A percentile compares a stretch with the other conserved stretches of the same genome.
These are phyloP conservation scores for Drosophila albomicans DNA, from an alignment of 1,140 invertebrate species.

Conservation along the genomic window DNA sequence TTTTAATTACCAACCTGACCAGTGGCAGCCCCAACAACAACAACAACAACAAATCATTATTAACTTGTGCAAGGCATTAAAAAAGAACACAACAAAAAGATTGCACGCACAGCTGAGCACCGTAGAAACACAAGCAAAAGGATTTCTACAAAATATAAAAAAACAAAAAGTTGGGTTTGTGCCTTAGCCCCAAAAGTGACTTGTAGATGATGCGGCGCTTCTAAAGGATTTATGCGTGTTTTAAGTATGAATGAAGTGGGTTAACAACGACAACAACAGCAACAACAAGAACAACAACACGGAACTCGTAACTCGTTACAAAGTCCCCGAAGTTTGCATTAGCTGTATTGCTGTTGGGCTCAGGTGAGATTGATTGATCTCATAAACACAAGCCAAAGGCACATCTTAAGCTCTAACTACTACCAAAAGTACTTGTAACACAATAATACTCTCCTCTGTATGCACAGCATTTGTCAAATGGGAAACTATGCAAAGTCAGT, in stretches of 20 bases:
- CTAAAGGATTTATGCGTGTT: conserved; percentile 28
- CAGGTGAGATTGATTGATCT: conserved; percentile 40
- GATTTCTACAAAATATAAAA: conserved; percentile 4
- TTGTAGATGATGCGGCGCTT: conserved; percentile 26
- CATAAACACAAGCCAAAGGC: conserved; percentile 11
- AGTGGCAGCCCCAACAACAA: conserved; percentile 38
- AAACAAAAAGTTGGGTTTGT: conserved; percentile 29
- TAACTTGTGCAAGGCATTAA: conserved; percentile 67
- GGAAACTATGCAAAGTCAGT: conserved; percentile 38
- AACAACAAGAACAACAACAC: background rate
- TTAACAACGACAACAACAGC: conserved; percentile 21
- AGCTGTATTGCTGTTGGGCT: background rate
- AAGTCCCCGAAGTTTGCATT: conserved; percentile 1
- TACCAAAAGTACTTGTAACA: conserved; percentile 18
- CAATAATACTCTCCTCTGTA: background rate
- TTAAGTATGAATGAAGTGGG: conserved; percentile 38
- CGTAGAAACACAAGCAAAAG: conserved; percentile 17
- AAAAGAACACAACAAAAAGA: conserved; percentile 27
- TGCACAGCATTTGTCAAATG: conserved; percentile 9
- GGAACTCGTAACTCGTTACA: background rate
- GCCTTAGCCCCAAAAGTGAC: conserved; percentile 34
- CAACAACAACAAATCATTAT: conserved; percentile 73
- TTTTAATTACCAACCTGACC: conserved; percentile 80
- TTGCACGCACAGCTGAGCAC: conserved; percentile 56
- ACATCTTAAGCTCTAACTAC: background rate